phyloP scores from a whole-genome alignment of 2,888 invertebrate genomes.

The Drosophila testacea region DNA sequence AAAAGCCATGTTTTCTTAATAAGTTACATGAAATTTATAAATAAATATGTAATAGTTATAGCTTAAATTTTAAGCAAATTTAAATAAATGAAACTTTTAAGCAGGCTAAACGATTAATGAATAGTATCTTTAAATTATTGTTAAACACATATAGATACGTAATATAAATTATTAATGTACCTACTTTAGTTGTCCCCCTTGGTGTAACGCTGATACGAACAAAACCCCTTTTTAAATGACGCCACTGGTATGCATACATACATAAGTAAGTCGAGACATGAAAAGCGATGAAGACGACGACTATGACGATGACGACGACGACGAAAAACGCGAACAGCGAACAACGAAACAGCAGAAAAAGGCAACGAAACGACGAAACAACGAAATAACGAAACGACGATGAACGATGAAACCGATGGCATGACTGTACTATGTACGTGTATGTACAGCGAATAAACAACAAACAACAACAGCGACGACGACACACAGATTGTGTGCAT shows the following conservation, averaged over 20 bases:
- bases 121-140: too few species aligned
- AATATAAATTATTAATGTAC: not conserved
- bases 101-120: too few species aligned
- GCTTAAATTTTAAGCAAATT: too few species aligned
- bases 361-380: slow-evolving; percentile 28
- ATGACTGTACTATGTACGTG: slow-evolving; percentile 59
- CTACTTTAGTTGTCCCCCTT: not conserved
- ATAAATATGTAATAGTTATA: too few species aligned
- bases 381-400: slow-evolving; percentile 60
- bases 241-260: slow-evolving; percentile 49
- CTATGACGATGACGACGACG: slow-evolving; percentile 38
- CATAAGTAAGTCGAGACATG: slow-evolving; percentile 28
- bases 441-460: slow-evolving; percentile 27
- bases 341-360: slow-evolving; percentile 43
- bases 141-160: too few species aligned
- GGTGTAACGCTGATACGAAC: too few species aligned
- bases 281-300: slow-evolving; percentile 43
- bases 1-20: too few species aligned
- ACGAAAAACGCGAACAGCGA: slow-evolving; percentile 26
- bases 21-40: too few species aligned
- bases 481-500: slow-evolving; percentile 5
- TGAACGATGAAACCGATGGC: slow-evolving; percentile 63
- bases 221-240: not conserved
- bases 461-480: slow-evolving; percentile 16
- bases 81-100: too few species aligned